These are phyloP conservation scores for Willisornis vidua DNA, from an alignment of 2,113 vertebrate species.

Conservation along the genomic window DNA sequence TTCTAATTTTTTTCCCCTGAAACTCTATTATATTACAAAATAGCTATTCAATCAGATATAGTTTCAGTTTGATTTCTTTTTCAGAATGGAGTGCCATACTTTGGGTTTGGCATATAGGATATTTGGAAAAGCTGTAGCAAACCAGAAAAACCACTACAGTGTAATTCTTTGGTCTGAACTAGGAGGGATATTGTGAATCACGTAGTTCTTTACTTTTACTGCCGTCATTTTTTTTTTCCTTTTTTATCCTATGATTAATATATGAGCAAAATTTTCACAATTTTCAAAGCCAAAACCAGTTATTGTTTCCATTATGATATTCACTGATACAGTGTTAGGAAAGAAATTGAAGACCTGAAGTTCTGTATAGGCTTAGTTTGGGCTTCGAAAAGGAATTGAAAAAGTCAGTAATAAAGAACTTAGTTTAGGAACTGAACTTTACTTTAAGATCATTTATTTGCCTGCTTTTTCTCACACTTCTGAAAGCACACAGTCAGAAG, in stretches of 20 bases:
- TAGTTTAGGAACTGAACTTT: neutral
- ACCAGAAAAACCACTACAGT: neutral
- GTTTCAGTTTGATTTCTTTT: neutral
- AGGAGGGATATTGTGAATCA: neutral
- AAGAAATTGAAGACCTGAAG: neutral
- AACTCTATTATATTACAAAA: neutral
- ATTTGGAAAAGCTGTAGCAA: neutral
- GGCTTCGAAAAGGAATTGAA: neutral
- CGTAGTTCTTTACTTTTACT: neutral
- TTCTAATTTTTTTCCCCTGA: neutral
- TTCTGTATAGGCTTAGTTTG: neutral
- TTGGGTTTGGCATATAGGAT: neutral
- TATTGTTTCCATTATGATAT: neutral
- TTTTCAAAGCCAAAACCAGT: neutral
- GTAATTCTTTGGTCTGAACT: neutral
- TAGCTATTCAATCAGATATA: accelerated
- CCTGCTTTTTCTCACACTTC: neutral
- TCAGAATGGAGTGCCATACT: neutral
- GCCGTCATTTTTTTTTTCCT: accelerated
- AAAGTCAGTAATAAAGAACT: neutral
- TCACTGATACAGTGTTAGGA: neutral
- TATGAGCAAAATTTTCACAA: neutral
- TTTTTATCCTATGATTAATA: neutral
- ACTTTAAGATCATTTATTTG: neutral
- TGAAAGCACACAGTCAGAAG: neutral